Evolutionary conservation across 92 coral and sea anemone genomes (phyloP).

Genomic region (Epizoanthus stellaris): DNA sequence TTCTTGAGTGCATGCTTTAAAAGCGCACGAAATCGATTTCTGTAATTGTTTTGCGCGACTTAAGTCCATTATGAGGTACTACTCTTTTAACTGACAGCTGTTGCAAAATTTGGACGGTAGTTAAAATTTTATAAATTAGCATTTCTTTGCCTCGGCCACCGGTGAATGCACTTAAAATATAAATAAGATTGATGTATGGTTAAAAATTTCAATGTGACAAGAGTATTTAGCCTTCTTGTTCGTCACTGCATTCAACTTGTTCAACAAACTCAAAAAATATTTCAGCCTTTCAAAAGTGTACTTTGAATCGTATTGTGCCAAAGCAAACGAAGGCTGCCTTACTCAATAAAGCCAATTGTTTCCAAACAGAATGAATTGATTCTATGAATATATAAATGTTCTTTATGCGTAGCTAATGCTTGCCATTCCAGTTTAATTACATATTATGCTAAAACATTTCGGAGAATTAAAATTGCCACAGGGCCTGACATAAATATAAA

Average conservation of each 20-base stretch:
- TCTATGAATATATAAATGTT: constrained; percentile 3
- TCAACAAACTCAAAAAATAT: neutral
- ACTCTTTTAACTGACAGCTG: neutral
- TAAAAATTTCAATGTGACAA: neutral
- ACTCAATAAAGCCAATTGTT: constrained; percentile 22
- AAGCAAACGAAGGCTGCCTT: neutral
- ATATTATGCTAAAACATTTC: neutral
- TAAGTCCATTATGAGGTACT: neutral
- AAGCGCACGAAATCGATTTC: neutral
- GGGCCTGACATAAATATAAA: neutral
- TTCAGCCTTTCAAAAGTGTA: neutral
- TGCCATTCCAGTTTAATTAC: neutral
- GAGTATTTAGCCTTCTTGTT: neutral
- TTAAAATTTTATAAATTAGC: constrained; percentile 20
- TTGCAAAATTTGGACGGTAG: constrained; percentile 2
- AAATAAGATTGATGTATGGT: constrained; percentile 5
- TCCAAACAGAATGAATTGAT: neutral
- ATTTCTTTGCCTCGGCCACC: neutral
- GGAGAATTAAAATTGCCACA: neutral
- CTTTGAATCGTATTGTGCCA: neutral
- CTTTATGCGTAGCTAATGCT: neutral
- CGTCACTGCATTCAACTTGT: neutral
- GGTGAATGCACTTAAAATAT: neutral
- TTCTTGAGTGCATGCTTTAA: neutral
- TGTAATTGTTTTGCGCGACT: neutral